Conservation (phyloP, 2,888 invertebrate genomes). For the Morinoia aosen region DNA sequence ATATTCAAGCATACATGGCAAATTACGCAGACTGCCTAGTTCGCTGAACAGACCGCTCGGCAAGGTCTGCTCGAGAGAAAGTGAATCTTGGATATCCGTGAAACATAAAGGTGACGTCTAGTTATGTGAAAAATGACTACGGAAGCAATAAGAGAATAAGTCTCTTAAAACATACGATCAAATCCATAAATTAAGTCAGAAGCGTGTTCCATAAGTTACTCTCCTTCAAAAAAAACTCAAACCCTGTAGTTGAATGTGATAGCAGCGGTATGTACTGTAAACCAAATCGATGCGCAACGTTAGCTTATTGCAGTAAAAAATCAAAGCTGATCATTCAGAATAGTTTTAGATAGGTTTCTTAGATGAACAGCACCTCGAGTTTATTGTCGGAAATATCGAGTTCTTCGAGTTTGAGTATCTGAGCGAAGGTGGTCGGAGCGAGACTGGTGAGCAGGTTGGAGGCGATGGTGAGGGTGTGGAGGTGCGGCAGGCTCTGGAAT, state of each 20-base stretch:
- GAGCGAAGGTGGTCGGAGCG: constrained; percentile 67
- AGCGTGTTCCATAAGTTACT: constrained; percentile 68
- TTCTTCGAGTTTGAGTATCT: constrained; percentile 79
- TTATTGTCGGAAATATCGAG: constrained; percentile 64
- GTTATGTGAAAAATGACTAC: too few relatives aligned
- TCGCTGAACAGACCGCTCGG: constrained; percentile 70
- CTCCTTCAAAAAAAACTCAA: too few relatives aligned
- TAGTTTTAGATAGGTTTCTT: neutral
- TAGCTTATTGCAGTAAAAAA: too few relatives aligned
- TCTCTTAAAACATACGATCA: too few relatives aligned
- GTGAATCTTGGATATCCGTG: neutral
- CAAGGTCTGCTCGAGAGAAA: constrained; percentile 68
- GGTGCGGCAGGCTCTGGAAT: constrained; percentile 78
- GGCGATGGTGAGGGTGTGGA: constrained; percentile 76
- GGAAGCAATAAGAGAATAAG: too few relatives aligned
- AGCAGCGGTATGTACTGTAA: too few relatives aligned
- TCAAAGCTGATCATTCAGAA: neutral
- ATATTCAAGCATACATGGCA: constrained; percentile 61
- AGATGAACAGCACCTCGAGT: constrained; percentile 55
- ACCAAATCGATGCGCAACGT: too few relatives aligned
- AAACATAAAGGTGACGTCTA: neutral
- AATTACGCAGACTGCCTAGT: constrained; percentile 69
- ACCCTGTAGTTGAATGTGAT: too few relatives aligned
- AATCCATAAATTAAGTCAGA: constrained; percentile 68
- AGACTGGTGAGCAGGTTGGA: constrained; percentile 61